Evolutionary conservation across 2,113 vertebrate genomes (phyloP).

Genomic region (Eira barbara): DNA sequence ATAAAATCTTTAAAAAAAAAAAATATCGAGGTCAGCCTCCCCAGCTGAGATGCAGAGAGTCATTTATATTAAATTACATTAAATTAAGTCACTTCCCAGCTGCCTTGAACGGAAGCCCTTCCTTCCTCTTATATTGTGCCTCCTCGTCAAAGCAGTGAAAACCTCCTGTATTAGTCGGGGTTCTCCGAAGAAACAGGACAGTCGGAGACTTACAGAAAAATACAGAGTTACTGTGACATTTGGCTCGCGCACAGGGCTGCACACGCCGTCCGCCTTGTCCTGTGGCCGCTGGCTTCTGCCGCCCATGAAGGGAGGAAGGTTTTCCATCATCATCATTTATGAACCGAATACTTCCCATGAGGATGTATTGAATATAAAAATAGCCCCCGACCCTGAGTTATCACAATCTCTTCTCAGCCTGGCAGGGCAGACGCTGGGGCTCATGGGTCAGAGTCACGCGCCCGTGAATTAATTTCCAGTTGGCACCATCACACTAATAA

Average conservation of each 20-base stretch:
- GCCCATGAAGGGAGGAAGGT: not conserved
- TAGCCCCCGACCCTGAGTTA: not conserved
- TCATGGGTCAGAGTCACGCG: not conserved
- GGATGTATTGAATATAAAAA: not conserved
- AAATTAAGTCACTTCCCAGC: not conserved
- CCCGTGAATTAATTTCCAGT: not conserved
- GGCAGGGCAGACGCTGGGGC: not conserved
- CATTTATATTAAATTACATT: not conserved
- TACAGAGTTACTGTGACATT: not conserved
- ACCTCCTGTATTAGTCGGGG: too few species aligned
- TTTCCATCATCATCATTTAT: not conserved
- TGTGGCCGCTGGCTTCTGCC: not conserved
- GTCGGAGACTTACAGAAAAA: not conserved
- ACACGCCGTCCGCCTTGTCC: too few species aligned
- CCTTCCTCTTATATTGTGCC: not conserved
- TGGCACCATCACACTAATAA: not conserved
- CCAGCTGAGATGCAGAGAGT: not conserved
- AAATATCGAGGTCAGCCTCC: not conserved
- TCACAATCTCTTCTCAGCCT: not conserved
- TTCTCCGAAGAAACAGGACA: not conserved
- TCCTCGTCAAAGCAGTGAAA: not conserved
- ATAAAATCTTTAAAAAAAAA: too few species aligned
- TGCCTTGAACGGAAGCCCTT: not conserved
- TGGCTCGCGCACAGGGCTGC: not conserved
- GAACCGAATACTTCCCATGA: not conserved